Percentiles rank a stretch among this genome's conserved stretches.
These are phyloP conservation scores for Agrochola macilenta DNA, from an alignment of 2,888 invertebrate genomes.

Conservation along the genomic window DNA sequence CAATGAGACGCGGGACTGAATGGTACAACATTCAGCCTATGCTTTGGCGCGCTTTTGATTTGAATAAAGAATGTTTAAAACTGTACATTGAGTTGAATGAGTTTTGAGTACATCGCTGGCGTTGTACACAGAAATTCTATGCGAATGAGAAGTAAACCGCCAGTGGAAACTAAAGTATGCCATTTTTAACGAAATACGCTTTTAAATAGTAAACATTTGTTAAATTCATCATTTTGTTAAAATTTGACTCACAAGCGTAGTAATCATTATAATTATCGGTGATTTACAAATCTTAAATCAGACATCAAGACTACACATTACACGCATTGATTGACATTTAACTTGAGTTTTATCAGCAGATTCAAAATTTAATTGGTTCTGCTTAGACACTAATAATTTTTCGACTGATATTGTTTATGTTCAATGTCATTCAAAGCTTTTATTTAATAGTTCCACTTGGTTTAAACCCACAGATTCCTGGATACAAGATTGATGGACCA, in stretches of 20 bases:
- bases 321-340: too few species aligned
- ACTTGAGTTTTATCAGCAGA: neutral
- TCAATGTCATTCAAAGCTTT: neutral
- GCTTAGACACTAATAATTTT: neutral
- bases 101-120: constrained; percentile 22
- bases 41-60: constrained; percentile 61
- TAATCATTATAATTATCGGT: neutral
- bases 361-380: neutral
- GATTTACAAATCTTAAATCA: too few species aligned
- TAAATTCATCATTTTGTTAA: neutral
- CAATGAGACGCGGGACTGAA: constrained; percentile 55
- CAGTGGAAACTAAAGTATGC: neutral
- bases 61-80: constrained; percentile 63
- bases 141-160: neutral
- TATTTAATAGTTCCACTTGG: neutral
- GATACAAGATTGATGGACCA: neutral
- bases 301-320: too few species aligned
- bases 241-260: neutral
- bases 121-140: constrained; percentile 16
- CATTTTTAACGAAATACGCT: neutral
- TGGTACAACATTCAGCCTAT: constrained; percentile 56
- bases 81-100: constrained; percentile 44
- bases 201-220: neutral
- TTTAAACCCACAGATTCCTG: neutral
- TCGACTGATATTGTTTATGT: neutral